Conservation (phyloP, 2,888 invertebrate species). For the Acanthosepion esculentum region DNA sequence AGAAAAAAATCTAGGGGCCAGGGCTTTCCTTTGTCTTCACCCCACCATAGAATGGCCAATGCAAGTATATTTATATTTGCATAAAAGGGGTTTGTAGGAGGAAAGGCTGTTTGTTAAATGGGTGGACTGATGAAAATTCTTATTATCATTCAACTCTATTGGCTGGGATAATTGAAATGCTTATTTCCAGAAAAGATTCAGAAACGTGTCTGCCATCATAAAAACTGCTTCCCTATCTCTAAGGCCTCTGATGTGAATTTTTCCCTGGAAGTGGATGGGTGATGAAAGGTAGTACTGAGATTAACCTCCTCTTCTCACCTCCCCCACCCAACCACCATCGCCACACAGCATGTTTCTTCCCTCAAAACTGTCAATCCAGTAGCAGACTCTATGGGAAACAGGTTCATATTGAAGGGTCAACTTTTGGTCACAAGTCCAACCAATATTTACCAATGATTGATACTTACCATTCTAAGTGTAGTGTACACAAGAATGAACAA, state of each 20-base stretch:
- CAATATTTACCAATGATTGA: neutral
- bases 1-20: no score
- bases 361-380: neutral
- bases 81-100: no score
- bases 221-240: neutral
- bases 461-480: neutral
- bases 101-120: no score
- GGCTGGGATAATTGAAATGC: neutral
- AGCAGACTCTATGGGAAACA: constrained; percentile 20
- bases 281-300: neutral
- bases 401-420: neutral
- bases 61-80: no score
- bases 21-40: no score
- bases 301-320: neutral
- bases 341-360: neutral
- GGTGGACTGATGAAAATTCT: neutral
- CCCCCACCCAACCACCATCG: neutral
- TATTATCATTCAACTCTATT: neutral
- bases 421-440: constrained; percentile 5
- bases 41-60: no score
- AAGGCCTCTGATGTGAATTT: neutral
- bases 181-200: neutral
- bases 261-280: neutral
- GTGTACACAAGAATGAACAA: neutral
- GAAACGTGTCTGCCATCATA: constrained; percentile 16